Percentiles rank a stretch among this genome's conserved stretches.
These are phyloP conservation scores for Nipponia nippon DNA, from an alignment of 2,113 vertebrate species.

Conservation along the genomic window DNA sequence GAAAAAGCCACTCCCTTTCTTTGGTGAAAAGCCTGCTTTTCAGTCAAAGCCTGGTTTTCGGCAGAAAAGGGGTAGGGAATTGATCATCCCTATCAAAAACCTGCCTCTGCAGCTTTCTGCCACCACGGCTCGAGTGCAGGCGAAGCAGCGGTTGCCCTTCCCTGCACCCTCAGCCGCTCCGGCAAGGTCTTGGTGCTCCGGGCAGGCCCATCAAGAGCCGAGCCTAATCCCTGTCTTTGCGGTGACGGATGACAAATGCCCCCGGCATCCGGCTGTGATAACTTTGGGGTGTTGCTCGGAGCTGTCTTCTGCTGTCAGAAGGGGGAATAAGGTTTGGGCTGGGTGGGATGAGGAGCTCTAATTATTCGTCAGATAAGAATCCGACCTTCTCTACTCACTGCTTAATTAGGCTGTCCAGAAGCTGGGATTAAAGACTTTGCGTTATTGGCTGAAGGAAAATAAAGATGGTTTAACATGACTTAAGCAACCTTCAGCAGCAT, in stretches of 20 bases:
- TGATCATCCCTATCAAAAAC: neutral
- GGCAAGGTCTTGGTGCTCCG: neutral
- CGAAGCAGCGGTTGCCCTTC: neutral
- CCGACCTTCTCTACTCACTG: neutral
- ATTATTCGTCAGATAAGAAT: neutral
- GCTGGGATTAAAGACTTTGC: conserved; percentile 1
- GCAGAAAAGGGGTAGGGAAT: neutral
- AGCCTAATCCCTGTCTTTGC: fast-evolving
- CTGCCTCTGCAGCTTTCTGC: neutral
- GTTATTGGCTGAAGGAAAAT: conserved; percentile 13
- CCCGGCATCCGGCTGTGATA: neutral
- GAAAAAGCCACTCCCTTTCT: neutral
- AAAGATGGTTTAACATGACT: neutral
- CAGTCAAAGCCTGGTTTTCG: neutral
- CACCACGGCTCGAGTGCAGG: fast-evolving
- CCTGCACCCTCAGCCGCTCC: neutral
- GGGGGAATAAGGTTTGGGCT: neutral
- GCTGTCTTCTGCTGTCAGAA: neutral
- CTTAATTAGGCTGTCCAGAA: conserved; percentile 11
- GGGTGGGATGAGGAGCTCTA: neutral
- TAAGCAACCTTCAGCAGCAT: neutral
- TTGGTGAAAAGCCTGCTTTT: neutral
- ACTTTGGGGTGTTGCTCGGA: neutral
- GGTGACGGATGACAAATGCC: neutral
- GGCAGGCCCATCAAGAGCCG: neutral